Evolutionary conservation across 2,113 vertebrate species (phyloP).

Genomic region (Catharus fuscescens): DNA sequence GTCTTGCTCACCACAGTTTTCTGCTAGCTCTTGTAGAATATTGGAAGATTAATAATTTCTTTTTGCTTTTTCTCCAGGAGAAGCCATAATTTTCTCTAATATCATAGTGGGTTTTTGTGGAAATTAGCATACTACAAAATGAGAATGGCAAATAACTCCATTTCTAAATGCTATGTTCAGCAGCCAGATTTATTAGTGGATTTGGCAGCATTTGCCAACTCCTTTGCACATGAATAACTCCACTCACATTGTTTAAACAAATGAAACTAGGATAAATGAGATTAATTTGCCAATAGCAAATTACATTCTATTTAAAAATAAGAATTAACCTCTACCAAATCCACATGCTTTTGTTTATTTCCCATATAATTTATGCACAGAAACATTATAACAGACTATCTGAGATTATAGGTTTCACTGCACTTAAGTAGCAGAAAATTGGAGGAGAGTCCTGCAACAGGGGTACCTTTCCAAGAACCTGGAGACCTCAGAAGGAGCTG

Average conservation of each 20-base stretch:
- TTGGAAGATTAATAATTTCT: background rate
- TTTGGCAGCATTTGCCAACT: conserved; percentile 32
- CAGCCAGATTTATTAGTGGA: conserved; percentile 35
- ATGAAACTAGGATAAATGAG: conserved; percentile 29
- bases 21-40: background rate
- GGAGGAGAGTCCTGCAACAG: background rate
- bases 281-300: conserved; percentile 56
- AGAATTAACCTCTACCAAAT: background rate
- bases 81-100: background rate
- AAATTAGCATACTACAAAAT: conserved; percentile 20
- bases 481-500: background rate
- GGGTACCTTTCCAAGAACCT: background rate
- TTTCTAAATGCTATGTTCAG: conserved; percentile 23
- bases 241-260: conserved; percentile 20
- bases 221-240: conserved; percentile 41
- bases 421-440: background rate
- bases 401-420: background rate
- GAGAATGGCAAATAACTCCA: background rate
- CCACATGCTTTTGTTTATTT: background rate
- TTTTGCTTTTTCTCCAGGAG: background rate
- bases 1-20: background rate
- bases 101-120: background rate
- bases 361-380: background rate
- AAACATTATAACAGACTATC: background rate
- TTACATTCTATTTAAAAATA: conserved; percentile 35